These are phyloP conservation scores for Dryobotodes eremita DNA, from an alignment of 2,888 invertebrate species.

Conservation along the genomic window DNA sequence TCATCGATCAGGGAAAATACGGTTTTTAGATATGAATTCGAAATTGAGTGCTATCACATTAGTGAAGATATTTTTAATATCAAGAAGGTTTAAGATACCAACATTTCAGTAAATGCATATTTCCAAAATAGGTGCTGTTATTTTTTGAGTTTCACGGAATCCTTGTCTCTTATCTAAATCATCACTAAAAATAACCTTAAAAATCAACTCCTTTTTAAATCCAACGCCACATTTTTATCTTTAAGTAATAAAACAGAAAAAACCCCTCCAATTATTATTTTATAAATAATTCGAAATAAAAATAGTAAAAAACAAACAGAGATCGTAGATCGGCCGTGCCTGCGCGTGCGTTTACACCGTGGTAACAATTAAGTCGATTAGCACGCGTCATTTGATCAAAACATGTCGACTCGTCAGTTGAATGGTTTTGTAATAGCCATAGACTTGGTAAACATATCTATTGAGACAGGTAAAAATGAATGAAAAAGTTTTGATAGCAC, in stretches of 20 bases:
- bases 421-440: constrained; percentile 74
- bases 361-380: constrained; percentile 88
- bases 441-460: constrained; percentile 68
- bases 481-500: constrained; percentile 62
- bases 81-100: not conserved
- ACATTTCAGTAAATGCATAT: not conserved
- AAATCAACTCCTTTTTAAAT: not conserved
- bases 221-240: constrained; percentile 1
- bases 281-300: constrained; percentile 44
- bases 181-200: not conserved
- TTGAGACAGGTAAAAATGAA: constrained; percentile 67
- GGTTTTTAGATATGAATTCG: not conserved
- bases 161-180: no score
- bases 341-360: constrained; percentile 75
- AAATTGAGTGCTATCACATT: not conserved
- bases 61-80: not conserved
- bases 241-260: constrained; percentile 18
- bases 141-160: not conserved
- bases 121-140: not conserved
- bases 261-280: constrained; percentile 50
- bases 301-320: constrained; percentile 60
- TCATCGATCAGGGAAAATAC: constrained; percentile 15
- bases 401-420: constrained; percentile 82
- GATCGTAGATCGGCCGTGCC: constrained; percentile 59
- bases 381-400: constrained; percentile 87